Evolutionary conservation across 1,140 invertebrate species (phyloP).

Genomic region (Apis cerana): DNA sequence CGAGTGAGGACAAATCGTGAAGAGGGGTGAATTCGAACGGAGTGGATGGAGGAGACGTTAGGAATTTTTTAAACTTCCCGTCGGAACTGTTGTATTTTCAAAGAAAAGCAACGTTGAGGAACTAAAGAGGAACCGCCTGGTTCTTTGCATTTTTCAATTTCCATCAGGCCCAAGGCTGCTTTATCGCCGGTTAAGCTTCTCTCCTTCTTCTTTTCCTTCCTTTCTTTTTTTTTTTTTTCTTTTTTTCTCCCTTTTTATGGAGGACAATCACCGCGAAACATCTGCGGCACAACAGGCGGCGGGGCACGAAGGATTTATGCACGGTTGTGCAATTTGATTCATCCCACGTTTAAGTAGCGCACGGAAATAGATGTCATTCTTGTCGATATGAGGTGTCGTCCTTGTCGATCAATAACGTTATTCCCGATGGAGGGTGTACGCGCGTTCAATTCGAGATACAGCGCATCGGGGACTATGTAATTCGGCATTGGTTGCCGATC

Average conservation of each 20-base stretch:
- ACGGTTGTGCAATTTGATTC: constrained; percentile 55
- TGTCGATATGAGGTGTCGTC: constrained; percentile 53
- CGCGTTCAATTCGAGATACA: constrained; percentile 49
- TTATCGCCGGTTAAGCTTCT: constrained; percentile 49
- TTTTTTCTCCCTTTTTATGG: constrained; percentile 49
- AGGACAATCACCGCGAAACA: constrained; percentile 65
- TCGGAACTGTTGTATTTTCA: background rate
- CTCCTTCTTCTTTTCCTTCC: no score
- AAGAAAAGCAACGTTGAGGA: constrained; percentile 16
- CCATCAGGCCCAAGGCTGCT: constrained; percentile 47
- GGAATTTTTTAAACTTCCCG: background rate
- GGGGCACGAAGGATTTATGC: constrained; percentile 52
- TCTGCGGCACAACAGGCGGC: constrained; percentile 50
- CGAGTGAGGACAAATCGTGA: no score
- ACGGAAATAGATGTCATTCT: constrained; percentile 63
- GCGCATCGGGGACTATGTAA: constrained; percentile 19
- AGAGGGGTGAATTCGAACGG: no score
- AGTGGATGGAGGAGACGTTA: background rate
- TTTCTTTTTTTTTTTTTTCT: constrained; percentile 51
- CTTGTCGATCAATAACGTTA: constrained; percentile 62
- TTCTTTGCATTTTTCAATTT: constrained; percentile 68
- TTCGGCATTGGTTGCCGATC: background rate
- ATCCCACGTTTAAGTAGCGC: constrained; percentile 58
- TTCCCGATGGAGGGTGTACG: constrained; percentile 55
- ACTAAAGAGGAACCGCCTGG: background rate